Base-by-base conservation (phyloP, 2,113 vertebrate species). In the Turnix velox region DNA sequence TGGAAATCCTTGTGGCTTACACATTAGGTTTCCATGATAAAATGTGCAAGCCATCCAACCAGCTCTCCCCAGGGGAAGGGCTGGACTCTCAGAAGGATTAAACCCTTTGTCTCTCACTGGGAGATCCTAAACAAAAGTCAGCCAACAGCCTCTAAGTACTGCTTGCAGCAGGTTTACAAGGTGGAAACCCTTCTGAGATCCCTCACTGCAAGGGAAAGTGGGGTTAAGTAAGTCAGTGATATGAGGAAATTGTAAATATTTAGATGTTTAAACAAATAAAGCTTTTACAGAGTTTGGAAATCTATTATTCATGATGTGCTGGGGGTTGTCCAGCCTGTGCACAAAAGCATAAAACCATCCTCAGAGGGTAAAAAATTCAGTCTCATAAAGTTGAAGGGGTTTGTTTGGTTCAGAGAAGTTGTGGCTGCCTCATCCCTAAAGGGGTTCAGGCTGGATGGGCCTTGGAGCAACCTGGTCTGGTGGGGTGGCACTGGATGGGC, bases 191-290 rank as follows among this genome's bases (percentile, higher is more conserved):
- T 75, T 75, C 14, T 27, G 57, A 59, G 52, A 84, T 25, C 57
- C 91, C 77, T 67, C 28, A 40, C 58, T 71, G 80, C 43, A 61
- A 61, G 43, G 65, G 37, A 22, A 71, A 84, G 31, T 25, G 54
- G 86, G 55, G 54, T 51, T 51, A 90, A 92, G 80, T 54, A 66
- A 15, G 48, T 63, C 67, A 88, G 58, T 45, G 91, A 91, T 46
- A 78, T 5, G 18, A 85, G 72, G 33, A 80, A 84, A 76, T 78
- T 85, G 93, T 85, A 93, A 96, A 93, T 91, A 93, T 92, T 93
- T 74, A 62, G 82, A 45, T 77, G 28, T 85, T 82, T 87, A 93
- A 88, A 90, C 86, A 95, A 91, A 92, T 63, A 81, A 94, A 84
- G 79, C n/a, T 67, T 79, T 71, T 61, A 92, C 46, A 90, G 52